Conservation (phyloP, 2,888 invertebrate species). For the Scaptomyza cyrtandrae region DNA sequence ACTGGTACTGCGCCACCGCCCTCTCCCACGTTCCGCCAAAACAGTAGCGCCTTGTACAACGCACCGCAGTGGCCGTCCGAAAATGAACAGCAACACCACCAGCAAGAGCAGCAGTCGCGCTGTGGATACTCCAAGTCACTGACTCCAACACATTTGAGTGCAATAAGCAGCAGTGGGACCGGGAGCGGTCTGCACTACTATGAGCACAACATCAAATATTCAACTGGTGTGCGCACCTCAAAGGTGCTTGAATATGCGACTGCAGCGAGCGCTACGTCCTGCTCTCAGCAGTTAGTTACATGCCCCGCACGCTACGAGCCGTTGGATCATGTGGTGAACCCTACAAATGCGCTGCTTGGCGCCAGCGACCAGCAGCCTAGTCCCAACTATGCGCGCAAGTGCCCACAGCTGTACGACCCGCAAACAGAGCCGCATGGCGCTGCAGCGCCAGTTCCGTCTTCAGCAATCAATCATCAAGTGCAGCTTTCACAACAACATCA, state of each 20-base stretch:
- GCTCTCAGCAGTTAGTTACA: conserved; percentile 16
- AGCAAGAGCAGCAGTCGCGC: conserved; percentile 31
- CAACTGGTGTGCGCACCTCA: conserved; percentile 24
- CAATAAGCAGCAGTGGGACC: conserved; percentile 25
- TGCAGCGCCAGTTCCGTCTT: conserved; percentile 33
- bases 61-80: conserved; percentile 58
- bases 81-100: conserved; percentile 43
- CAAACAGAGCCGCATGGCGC: conserved; percentile 61
- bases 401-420: conserved; percentile 77
- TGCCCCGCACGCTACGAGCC: conserved; percentile 45
- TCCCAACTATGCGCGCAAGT: conserved; percentile 80
- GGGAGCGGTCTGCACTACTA: conserved; percentile 42
- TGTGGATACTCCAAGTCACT: conserved; percentile 33
- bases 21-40: conserved; percentile 13
- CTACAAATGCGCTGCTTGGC: conserved; percentile 68
- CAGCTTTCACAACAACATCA: conserved; percentile 14
- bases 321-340: conserved; percentile 77
- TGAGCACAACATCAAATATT: conserved; percentile 60
- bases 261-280: conserved; percentile 22
- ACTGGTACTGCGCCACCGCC: conserved; percentile 7
- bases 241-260: conserved; percentile 44
- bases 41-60: conserved; percentile 30
- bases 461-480: conserved; percentile 5
- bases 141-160: conserved; percentile 21
- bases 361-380: conserved; percentile 78